A percentile compares a stretch with the other conserved stretches of the same genome.
phyloP scores from a whole-genome alignment of 2,113 vertebrate genomes.

The Damaliscus lunatus region DNA sequence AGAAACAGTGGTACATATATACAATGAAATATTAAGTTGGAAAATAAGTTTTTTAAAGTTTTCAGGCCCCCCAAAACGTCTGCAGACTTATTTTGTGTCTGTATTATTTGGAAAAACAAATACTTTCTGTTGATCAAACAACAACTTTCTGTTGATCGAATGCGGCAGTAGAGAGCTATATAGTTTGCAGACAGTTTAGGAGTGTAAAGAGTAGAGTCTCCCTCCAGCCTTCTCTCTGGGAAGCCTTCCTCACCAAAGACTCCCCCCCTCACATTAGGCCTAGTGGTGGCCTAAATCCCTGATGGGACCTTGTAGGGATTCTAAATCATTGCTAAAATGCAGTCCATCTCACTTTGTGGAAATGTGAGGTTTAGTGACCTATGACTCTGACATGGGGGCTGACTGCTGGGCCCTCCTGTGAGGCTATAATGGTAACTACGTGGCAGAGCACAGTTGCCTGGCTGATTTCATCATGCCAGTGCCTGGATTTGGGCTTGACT shows the following conservation, averaged over 20 bases:
- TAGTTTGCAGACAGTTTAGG: background rate
- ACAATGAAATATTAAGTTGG: background rate
- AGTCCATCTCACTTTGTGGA: background rate
- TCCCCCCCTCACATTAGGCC: background rate
- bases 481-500: background rate
- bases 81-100: background rate
- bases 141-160: rapidly evolving
- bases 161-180: rapidly evolving
- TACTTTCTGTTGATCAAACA: background rate
- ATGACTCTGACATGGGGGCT: no score
- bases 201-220: background rate
- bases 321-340: background rate
- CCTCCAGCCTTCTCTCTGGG: background rate
- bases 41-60: background rate
- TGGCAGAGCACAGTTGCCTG: no score
- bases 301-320: rapidly evolving
- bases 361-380: background rate
- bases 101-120: background rate
- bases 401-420: background rate
- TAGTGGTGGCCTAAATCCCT: background rate
- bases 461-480: rapidly evolving
- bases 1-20: background rate
- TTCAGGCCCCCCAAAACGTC: background rate
- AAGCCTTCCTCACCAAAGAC: background rate
- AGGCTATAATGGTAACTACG: rapidly evolving